These are phyloP conservation scores for Drosophila pseudotalamancana DNA, from an alignment of 2,888 invertebrate genomes.

Conservation along the genomic window DNA sequence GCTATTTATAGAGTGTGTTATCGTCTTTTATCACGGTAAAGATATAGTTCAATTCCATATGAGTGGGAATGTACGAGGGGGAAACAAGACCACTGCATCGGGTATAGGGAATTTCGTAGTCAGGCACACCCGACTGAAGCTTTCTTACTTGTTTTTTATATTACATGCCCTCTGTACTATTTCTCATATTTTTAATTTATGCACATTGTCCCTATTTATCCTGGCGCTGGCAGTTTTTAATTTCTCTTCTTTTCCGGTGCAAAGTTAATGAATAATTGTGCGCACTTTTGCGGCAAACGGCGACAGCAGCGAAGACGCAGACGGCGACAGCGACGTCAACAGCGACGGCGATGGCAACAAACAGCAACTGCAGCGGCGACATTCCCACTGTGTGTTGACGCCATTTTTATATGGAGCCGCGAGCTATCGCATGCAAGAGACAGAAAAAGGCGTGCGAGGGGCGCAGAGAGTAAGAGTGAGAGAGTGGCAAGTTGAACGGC, in stretches of 20 bases:
- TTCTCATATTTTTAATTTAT: slow-evolving; percentile 81
- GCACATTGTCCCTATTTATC: slow-evolving; percentile 81
- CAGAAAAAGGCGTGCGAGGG: not conserved
- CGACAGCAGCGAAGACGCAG: slow-evolving; percentile 38
- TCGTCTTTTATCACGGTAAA: no score
- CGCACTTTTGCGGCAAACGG: slow-evolving; percentile 80
- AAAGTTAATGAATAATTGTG: slow-evolving; percentile 83
- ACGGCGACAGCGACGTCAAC: slow-evolving; percentile 6
- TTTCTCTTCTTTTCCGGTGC: slow-evolving; percentile 82
- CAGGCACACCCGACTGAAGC: no score
- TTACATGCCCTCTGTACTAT: slow-evolving; percentile 59
- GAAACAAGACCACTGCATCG: no score
- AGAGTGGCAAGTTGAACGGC: slow-evolving; percentile 72
- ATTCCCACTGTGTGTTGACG: slow-evolving; percentile 64
- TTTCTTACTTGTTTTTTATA: slow-evolving; percentile 17
- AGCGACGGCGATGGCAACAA: slow-evolving; percentile 4
- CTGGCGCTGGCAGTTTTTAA: slow-evolving; percentile 83
- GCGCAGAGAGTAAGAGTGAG: slow-evolving; percentile 1
- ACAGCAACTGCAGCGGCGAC: slow-evolving; percentile 46
- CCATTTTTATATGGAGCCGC: slow-evolving; percentile 54
- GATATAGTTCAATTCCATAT: no score
- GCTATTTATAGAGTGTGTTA: no score
- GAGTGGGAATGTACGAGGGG: no score
- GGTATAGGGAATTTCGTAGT: no score
- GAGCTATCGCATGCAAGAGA: slow-evolving; percentile 32